A percentile compares a stretch with the other conserved stretches of the same genome.
Evolutionary conservation across 2,888 invertebrate species (phyloP).

Genomic region (Orthonychiurus folsomi): DNA sequence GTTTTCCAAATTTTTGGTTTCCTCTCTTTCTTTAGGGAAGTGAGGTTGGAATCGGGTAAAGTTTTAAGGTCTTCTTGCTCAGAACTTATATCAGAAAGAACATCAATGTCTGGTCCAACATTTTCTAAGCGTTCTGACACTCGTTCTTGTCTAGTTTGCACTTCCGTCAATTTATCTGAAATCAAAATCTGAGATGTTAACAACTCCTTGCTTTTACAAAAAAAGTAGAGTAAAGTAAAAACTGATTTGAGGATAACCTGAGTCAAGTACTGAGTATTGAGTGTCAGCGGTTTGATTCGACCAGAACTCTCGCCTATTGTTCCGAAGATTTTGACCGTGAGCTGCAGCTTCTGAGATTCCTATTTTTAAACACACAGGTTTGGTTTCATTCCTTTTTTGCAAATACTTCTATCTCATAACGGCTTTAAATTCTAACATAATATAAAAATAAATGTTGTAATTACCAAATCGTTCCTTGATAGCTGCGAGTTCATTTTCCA

Average conservation of each 20-base stretch:
- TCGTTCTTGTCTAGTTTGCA: neutral
- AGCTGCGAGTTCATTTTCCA: neutral
- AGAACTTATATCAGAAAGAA: neutral
- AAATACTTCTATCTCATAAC: neutral
- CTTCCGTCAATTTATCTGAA: neutral
- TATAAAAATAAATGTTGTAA: too few species aligned
- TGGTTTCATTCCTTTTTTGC: too few species aligned
- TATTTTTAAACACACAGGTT: too few species aligned
- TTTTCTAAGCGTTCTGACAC: neutral
- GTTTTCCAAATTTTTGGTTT: neutral
- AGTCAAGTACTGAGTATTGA: neutral
- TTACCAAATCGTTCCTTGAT: neutral
- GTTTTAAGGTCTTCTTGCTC: neutral
- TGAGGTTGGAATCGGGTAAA: neutral
- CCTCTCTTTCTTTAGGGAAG: neutral
- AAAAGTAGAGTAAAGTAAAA: too few species aligned
- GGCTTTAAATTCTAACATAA: neutral
- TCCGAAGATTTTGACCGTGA: neutral
- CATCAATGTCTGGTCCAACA: neutral
- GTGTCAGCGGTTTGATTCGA: neutral
- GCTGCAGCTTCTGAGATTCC: too few species aligned
- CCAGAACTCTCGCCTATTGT: neutral
- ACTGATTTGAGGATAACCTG: too few species aligned
- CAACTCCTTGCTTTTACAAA: neutral
- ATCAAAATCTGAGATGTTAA: neutral